Evolutionary conservation across 2,113 vertebrate genomes (phyloP).

Genomic region (Naja naja): DNA sequence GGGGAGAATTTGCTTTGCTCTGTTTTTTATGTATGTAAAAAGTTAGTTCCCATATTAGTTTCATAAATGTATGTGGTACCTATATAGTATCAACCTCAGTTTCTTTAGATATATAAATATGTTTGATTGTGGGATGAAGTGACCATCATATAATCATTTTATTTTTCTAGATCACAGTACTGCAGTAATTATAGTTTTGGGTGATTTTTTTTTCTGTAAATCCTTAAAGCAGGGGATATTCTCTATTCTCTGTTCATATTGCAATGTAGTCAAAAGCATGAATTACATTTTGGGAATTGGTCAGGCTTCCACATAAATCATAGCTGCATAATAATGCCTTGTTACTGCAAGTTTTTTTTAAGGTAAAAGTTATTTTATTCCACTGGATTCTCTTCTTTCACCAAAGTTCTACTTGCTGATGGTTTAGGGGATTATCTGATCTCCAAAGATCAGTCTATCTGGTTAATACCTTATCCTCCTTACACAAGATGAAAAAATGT

Average conservation of each 20-base stretch:
- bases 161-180: not conserved
- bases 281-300: not conserved
- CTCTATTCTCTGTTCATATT: not conserved
- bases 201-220: not conserved
- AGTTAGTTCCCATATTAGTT: not conserved
- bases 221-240: not conserved
- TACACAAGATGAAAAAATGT: slow-evolving; percentile 24
- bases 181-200: not conserved
- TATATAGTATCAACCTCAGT: not conserved
- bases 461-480: slow-evolving; percentile 20
- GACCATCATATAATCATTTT: not conserved
- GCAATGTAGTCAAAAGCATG: not conserved
- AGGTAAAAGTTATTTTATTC: not conserved
- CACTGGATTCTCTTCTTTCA: not conserved
- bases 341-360: not conserved
- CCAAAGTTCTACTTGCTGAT: not conserved
- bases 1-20: not conserved
- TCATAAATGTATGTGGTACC: not conserved
- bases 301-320: not conserved
- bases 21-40: not conserved
- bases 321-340: not conserved
- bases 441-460: not conserved
- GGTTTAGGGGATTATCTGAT: not conserved
- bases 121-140: not conserved
- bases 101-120: not conserved